These are phyloP conservation scores for Lamprotornis superbus DNA, from an alignment of 2,113 vertebrate genomes.

Conservation along the genomic window DNA sequence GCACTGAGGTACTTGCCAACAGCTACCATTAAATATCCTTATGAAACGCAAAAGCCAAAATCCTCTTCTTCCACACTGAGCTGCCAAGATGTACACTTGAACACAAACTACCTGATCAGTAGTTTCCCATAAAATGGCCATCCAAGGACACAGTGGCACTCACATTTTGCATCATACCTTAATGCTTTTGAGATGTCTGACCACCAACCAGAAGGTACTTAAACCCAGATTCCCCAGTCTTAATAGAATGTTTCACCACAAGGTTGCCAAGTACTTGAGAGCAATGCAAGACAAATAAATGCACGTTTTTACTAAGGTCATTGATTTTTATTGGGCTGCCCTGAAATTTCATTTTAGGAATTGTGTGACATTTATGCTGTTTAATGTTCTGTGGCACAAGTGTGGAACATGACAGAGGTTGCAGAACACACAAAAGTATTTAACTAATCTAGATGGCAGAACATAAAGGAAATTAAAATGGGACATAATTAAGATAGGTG, in stretches of 20 bases:
- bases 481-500: not conserved
- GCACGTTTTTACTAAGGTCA: not conserved
- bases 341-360: slow-evolving; percentile 1
- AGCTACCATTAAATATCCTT: not conserved
- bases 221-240: not conserved
- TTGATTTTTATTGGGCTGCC: not conserved
- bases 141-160: not conserved
- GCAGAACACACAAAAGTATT: not conserved
- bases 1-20: not conserved
- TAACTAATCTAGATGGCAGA: not conserved
- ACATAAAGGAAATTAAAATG: not conserved
- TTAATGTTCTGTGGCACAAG: not conserved
- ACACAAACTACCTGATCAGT: not conserved
- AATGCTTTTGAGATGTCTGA: not conserved
- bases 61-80: not conserved
- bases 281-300: not conserved
- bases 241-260: not conserved
- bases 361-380: not conserved
- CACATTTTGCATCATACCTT: not conserved
- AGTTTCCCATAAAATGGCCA: not conserved
- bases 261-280: not conserved
- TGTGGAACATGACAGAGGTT: not conserved
- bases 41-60: not conserved
- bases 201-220: not conserved
- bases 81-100: not conserved